Base-by-base conservation (phyloP, 2,113 vertebrate species). In the Eonycteris spelaea region DNA sequence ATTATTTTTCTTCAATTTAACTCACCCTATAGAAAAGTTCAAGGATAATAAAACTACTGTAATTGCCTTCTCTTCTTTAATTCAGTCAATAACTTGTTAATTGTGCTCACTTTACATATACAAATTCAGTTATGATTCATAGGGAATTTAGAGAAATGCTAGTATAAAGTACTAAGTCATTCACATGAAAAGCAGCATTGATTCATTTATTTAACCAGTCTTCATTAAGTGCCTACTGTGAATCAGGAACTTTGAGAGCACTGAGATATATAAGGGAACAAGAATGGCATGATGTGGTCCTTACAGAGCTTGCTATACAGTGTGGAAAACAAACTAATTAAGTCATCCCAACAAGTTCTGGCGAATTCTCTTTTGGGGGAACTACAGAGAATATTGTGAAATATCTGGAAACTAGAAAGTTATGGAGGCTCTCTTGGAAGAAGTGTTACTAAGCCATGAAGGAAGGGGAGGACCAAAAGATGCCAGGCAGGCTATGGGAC, bases 11-110 rank as follows among this genome's bases (percentile, higher is more conserved):
- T 95, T 43, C 19, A 21, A 19, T 70, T 75, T 28, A 79, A 80
- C 55, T 65, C 22, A 68, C 7, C 7, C 40, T 67, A 2, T 48
- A 45, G 26, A 28, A 77, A 48, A 88, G 59, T 86, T 45, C 21
- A 22, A 16, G 10, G 18, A 24, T 45, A 78, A n/a, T 53, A n/a
- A 77, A 59, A 82, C 48, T 33, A 30, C 30, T 90, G 78, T 61
- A 45, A 71, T 22, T 59, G 19, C 26, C 86, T 91, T 53, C 22
- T 82, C 43, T 78, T 24, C 53, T 82, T 43, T 57, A 35, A 61
- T 74, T 94, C 79, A 61, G 55, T 83, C 68, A 86, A n/a, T 90
- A 45, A 92, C 74, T 57, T 55, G 48, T 79, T 93, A 57, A 93
- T 92, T 86, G 45, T 28, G 55, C 61, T 92, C 55, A 68, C 43